These are phyloP conservation scores for Chesias legatella DNA, from an alignment of 2,888 invertebrate species.

Conservation along the genomic window DNA sequence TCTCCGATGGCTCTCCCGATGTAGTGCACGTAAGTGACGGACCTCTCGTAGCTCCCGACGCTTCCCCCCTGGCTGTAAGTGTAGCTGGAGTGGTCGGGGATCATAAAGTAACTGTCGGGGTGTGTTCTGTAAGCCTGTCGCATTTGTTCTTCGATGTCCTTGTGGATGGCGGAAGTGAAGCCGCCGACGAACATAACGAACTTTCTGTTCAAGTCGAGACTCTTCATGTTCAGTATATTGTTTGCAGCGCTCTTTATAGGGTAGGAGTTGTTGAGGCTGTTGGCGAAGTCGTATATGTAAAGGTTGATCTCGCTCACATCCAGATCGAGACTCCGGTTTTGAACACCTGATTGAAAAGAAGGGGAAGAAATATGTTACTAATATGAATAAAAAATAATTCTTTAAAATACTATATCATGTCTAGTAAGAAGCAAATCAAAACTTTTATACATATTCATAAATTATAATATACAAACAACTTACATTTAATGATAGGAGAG, in stretches of 20 bases:
- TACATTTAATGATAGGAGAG: constrained; percentile 61
- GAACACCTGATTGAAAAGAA: constrained; percentile 47
- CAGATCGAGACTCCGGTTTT: constrained; percentile 46
- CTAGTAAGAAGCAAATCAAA: not conserved
- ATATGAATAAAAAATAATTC: too few relatives aligned
- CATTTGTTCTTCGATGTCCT: constrained; percentile 55
- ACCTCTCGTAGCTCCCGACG: constrained; percentile 62
- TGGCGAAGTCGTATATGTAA: constrained; percentile 59
- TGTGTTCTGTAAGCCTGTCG: constrained; percentile 54
- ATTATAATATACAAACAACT: constrained; percentile 32
- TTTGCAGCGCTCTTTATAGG: constrained; percentile 50
- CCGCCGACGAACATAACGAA: constrained; percentile 65
- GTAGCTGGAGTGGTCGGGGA: constrained; percentile 67
- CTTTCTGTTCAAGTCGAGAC: constrained; percentile 49
- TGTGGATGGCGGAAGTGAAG: constrained; percentile 62
- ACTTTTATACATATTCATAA: not conserved
- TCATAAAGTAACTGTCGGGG: constrained; percentile 64
- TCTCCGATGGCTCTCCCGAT: constrained; percentile 60
- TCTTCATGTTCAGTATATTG: constrained; percentile 46
- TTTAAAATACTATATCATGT: too few relatives aligned
- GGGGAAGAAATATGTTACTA: not conserved
- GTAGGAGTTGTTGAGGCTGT: constrained; percentile 41
- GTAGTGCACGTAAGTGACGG: constrained; percentile 62
- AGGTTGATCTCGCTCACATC: constrained; percentile 59
- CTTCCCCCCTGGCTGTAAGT: constrained; percentile 57